These are phyloP conservation scores for Dasyornis broadbenti DNA, from an alignment of 2,113 vertebrate species.

Conservation along the genomic window DNA sequence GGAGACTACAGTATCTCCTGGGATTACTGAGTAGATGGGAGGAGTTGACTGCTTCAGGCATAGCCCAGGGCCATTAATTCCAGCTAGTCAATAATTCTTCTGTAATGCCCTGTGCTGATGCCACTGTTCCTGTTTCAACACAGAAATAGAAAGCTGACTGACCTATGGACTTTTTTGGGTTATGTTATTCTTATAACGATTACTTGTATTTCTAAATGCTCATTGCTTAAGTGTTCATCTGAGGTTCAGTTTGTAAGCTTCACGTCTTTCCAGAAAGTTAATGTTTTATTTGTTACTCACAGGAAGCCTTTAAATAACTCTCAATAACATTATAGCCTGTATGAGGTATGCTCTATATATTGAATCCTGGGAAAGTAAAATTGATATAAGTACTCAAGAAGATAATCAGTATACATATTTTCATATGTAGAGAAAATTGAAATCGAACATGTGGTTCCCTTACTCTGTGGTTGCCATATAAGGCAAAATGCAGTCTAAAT, in stretches of 20 bases:
- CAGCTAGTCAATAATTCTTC: slow-evolving; percentile 29
- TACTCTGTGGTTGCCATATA: neutral
- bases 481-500: neutral
- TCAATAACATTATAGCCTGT: neutral
- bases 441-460: neutral
- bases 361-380: neutral
- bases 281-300: neutral
- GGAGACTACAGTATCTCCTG: neutral
- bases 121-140: neutral
- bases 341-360: neutral
- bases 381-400: neutral
- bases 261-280: neutral
- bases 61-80: slow-evolving; percentile 6
- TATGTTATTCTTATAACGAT: neutral
- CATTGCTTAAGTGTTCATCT: neutral
- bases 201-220: neutral
- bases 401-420: neutral
- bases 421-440: neutral
- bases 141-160: neutral
- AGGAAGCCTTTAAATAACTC: neutral
- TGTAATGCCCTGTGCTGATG: slow-evolving; percentile 21
- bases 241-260: neutral
- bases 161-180: neutral
- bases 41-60: slow-evolving; percentile 15
- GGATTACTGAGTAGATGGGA: slow-evolving; percentile 33